Base-by-base conservation (phyloP, 2,113 vertebrate genomes). In the Mustela lutreola region DNA sequence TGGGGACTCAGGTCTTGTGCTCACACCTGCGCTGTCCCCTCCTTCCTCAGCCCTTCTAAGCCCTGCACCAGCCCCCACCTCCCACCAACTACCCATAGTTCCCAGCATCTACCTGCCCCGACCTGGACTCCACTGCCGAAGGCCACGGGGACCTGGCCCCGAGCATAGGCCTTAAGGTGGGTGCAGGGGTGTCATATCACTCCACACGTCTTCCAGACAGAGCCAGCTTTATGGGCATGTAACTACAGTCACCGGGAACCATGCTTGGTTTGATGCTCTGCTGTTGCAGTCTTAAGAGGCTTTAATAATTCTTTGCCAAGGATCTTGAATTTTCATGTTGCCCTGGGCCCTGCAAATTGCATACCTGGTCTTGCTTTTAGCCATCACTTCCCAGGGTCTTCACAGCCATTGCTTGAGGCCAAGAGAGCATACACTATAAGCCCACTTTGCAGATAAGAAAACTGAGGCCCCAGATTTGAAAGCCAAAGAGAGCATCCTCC, bases 181-280 rank as follows among this genome's bases (percentile, higher is more conserved):
- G 11, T 0, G 7, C 14, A 18, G 39, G 50, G 26, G 6, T 3
- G 12, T 19, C 22, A 5, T 24, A 31, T 36, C 7, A 18, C n/a
- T 42, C 87, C 28, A 45, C 70, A 2, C 22, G n/a, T 33, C 60
- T 67, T 31, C 70, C 2, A 8, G 2, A 33, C 24, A 24, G 19
- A 81, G 19, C 67, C 48, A 9, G 36, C 67, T 33, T 31, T 48
- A 1, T 14, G 33, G 18, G 5, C 31, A 1, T 0, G 6, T 0
- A 22, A 1, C 58, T 67, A 1, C 1, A 1, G 48, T 48, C 14
- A 0, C 14, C 1, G 48, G 56, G 11, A 19, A 19, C 19, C 16
- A 1, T 4, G 31, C 67, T 33, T 11, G 15, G 50, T 22, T 26
- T 58, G 4, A 39, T 1, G 39, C 11, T 70, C 62, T 39, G 36